Evolutionary conservation across 2,888 invertebrate species (phyloP).

Genomic region (Augochlorella aurata): DNA sequence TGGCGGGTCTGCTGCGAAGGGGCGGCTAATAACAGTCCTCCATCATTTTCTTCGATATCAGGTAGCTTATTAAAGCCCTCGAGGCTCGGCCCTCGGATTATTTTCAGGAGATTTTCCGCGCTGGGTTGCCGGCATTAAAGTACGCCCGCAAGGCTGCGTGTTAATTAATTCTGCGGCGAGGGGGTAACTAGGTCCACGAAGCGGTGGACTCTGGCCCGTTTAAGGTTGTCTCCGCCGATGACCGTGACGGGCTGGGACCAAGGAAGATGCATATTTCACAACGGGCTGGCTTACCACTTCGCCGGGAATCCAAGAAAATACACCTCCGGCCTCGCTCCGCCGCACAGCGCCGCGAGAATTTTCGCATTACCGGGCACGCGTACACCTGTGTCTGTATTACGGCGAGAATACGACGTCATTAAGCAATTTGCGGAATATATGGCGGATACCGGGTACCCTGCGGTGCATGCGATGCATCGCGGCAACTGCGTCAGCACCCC

Average conservation of each 20-base stretch:
- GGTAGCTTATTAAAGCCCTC: slow-evolving; percentile 49
- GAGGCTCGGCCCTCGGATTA: slow-evolving; percentile 46
- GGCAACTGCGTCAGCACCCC: not conserved
- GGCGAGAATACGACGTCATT: not conserved
- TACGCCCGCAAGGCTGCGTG: slow-evolving; percentile 51
- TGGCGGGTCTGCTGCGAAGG: not conserved
- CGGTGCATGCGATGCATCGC: not conserved
- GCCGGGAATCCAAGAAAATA: slow-evolving; percentile 27
- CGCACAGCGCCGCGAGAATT: not conserved
- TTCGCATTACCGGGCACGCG: slow-evolving; percentile 2
- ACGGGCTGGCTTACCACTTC: slow-evolving; percentile 4
- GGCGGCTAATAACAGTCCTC: slow-evolving; percentile 46
- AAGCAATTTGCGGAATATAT: not conserved
- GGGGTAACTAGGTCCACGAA: slow-evolving; percentile 41
- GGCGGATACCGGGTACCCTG: not conserved
- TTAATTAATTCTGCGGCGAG: slow-evolving; percentile 62
- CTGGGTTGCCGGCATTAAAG: slow-evolving; percentile 41
- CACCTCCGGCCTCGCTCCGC: not conserved
- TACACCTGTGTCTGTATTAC: not conserved
- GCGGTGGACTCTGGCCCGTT: slow-evolving; percentile 49
- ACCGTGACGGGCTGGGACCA: slow-evolving; percentile 11
- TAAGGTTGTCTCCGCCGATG: slow-evolving; percentile 49
- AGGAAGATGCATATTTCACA: slow-evolving; percentile 43
- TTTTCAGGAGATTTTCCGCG: slow-evolving; percentile 51
- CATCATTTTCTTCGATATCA: slow-evolving; percentile 47